Conservation (phyloP, 2,888 invertebrate genomes). For the Hymenopus coronatus region DNA sequence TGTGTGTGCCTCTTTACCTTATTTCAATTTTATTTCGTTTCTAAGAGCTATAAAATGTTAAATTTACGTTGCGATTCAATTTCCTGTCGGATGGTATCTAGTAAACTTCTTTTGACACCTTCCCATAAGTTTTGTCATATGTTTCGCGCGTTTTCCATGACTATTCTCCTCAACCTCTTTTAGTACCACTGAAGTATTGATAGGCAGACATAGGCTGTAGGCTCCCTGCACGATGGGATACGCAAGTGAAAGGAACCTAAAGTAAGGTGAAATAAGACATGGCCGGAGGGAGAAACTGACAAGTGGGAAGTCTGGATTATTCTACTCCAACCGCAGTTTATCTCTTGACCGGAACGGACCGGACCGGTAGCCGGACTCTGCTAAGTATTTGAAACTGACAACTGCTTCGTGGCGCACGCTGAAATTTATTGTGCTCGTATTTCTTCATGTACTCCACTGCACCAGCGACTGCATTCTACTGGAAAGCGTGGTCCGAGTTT, state of each 20-base stretch:
- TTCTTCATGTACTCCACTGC: not conserved
- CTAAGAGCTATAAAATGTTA: too few relatives aligned
- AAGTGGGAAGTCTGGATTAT: not conserved
- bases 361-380: not conserved
- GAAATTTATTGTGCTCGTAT: not conserved
- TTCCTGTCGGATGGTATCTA: too few relatives aligned
- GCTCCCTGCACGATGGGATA: too few relatives aligned
- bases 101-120: too few relatives aligned
- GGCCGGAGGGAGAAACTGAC: not conserved
- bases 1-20: too few relatives aligned
- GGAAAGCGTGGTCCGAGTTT: not conserved
- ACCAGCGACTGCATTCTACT: not conserved
- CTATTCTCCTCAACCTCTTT: too few relatives aligned
- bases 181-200: too few relatives aligned
- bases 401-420: not conserved
- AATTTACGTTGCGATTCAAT: too few relatives aligned
- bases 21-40: too few relatives aligned
- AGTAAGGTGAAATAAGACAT: not conserved
- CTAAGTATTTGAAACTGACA: not conserved
- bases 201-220: not conserved
- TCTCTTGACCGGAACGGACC: not conserved
- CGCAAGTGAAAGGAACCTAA: not conserved
- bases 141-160: too few relatives aligned
- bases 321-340: not conserved
- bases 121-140: too few relatives aligned